phyloP scores from a whole-genome alignment of 2,888 invertebrate genomes.

The Antheraea assamensis region DNA sequence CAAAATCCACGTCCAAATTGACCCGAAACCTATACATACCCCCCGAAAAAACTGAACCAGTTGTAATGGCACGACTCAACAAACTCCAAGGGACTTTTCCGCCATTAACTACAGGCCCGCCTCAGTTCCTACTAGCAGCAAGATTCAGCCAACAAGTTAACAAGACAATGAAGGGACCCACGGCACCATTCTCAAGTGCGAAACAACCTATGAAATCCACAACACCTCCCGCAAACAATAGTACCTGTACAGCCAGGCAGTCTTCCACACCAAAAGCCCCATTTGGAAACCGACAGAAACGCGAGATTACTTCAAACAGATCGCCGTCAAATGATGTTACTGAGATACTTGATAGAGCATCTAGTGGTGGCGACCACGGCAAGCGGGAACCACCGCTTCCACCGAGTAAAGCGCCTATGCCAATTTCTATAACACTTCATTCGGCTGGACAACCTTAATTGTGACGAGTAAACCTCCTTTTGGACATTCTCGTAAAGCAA shows the following conservation, averaged over 20 bases:
- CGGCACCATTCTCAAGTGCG: conserved; percentile 73
- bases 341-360: conserved; percentile 51
- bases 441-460: conserved; percentile 72
- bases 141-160: conserved; percentile 55
- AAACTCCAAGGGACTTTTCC: conserved; percentile 56
- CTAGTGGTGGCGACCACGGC: conserved; percentile 47
- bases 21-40: conserved; percentile 61
- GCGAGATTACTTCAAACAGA: conserved; percentile 64
- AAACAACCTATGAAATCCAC: conserved; percentile 71
- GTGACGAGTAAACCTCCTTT: conserved; percentile 77
- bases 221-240: conserved; percentile 69
- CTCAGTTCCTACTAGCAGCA: conserved; percentile 54
- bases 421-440: conserved; percentile 76
- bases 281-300: conserved; percentile 74
- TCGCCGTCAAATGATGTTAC: conserved; percentile 64
- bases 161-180: conserved; percentile 67
- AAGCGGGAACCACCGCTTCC: conserved; percentile 70
- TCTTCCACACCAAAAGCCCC: conserved; percentile 72
- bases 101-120: conserved; percentile 42
- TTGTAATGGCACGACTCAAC: conserved; percentile 35
- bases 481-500: conserved; percentile 67
- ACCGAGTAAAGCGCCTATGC: conserved; percentile 75
- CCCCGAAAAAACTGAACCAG: conserved; percentile 44
- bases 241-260: conserved; percentile 73
- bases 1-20: conserved; percentile 60